Base-by-base conservation (phyloP, 2,888 invertebrate genomes). In the Unio delphinus region DNA sequence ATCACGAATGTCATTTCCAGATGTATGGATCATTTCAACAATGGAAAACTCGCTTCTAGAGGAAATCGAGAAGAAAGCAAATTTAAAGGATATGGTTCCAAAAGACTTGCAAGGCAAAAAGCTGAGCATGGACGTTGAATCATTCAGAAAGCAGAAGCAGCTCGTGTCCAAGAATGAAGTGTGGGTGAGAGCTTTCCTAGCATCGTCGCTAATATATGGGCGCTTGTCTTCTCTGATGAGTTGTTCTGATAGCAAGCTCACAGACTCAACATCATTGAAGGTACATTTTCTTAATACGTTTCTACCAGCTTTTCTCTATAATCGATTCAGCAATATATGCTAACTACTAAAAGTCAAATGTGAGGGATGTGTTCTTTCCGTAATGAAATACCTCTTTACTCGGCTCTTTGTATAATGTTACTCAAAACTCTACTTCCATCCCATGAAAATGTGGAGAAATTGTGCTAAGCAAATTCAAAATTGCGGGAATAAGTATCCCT, bases 141-240 rank as follows among this genome's bases (percentile, higher is more conserved):
- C 70, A 45, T 73, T 73, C n/a, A 65, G 61, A 11, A 73, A 66
- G 54, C 59, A 67, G 30, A 23, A 34, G 17, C 45, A 57, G 17
- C 61, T 65, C 26, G 58, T 23, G 34, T 54, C 64, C 20, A 54
- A 61, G 23, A 54, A 61, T 54, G 55, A 68, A 17, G 23, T 64
- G 7, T 65, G 58, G 62, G 30, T 70, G 17, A 34, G 65, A n/a
- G 68, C 65, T 55, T 68, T 70, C 55, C 17, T 73, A 26, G 45
- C 62, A 28, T 73, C 73, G 8, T 65, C 65, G 30, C 54, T 60
- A 18, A 61, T 73, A 34, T 65, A 61, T n/a, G 68, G 70, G 7
- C 54, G 63, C 28, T 54, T 67, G 23, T 30, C 60, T 8, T 60
- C 61, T 6, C 34, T 55, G 11, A 26, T 58, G 45, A 61, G 23